phyloP scores from a whole-genome alignment of 1,140 invertebrate species.

The Camponotus pennsylvanicus region DNA sequence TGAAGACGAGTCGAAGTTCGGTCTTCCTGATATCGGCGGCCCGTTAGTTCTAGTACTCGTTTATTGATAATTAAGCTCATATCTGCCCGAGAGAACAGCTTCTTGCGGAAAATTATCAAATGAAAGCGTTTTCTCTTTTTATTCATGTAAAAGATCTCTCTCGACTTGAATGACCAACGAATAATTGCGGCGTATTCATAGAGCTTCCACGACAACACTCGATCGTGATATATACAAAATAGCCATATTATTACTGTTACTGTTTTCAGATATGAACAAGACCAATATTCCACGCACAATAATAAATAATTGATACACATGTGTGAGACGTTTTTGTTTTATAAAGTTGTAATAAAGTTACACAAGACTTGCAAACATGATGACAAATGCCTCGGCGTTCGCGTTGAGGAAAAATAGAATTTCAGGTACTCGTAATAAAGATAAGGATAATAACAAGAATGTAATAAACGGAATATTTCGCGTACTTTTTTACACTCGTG shows the following conservation, averaged over 20 bases:
- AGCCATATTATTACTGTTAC: conserved; percentile 72
- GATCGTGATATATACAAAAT: conserved; percentile 70
- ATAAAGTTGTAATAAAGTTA: neutral
- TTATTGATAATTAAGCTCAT: conserved; percentile 67
- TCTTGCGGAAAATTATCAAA: conserved; percentile 34
- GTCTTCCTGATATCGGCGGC: conserved; percentile 79
- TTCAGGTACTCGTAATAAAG: neutral
- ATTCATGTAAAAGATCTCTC: conserved; percentile 42
- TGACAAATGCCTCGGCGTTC: neutral
- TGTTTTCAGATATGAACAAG: conserved; percentile 44
- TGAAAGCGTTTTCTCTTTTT: conserved; percentile 38
- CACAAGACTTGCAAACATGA: neutral
- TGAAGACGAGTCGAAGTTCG: conserved; percentile 75
- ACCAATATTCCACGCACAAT: conserved; percentile 47
- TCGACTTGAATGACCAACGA: conserved; percentile 48
- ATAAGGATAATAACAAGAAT: neutral
- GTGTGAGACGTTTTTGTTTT: neutral
- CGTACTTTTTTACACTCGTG: neutral
- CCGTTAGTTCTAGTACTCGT: conserved; percentile 73
- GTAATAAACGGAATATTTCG: neutral
- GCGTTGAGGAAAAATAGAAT: neutral
- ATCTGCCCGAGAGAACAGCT: conserved; percentile 55
- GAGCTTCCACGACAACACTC: conserved; percentile 68
- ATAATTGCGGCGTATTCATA: conserved; percentile 37
- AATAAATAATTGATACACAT: conserved; percentile 65